phyloP scores from a whole-genome alignment of 2,113 vertebrate species.

The Rhinoderma darwinii region DNA sequence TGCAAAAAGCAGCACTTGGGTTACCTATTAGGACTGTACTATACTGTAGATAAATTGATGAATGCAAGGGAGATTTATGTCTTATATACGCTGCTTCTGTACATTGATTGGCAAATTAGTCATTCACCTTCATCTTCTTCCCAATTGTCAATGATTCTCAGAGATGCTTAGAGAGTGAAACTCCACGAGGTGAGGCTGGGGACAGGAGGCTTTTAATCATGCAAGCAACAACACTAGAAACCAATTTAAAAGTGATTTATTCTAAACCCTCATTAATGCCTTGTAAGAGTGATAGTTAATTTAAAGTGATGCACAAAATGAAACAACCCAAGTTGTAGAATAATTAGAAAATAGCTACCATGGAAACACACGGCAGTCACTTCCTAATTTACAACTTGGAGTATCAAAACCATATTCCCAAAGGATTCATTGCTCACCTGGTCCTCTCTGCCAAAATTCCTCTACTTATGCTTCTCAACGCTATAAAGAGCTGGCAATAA shows the following conservation, averaged over 20 bases:
- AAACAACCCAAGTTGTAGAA: constrained; percentile 44
- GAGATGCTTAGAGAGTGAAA: constrained; percentile 35
- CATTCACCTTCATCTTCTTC: constrained; percentile 24
- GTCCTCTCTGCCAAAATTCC: constrained; percentile 14
- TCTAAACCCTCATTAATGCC: constrained; percentile 53
- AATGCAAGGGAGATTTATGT: constrained; percentile 50
- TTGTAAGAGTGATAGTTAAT: constrained; percentile 55
- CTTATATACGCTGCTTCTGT: constrained; percentile 40
- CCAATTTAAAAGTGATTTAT: constrained; percentile 61
- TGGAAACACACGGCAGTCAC: constrained; percentile 9
- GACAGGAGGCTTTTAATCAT: constrained; percentile 56
- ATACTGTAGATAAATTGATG: constrained; percentile 41
- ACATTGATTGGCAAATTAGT: constrained; percentile 58
- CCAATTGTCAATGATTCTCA: constrained; percentile 7
- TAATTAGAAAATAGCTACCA: constrained; percentile 45
- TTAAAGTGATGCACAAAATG: constrained; percentile 50
- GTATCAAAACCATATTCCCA: constrained; percentile 46
- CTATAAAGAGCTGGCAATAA: not conserved
- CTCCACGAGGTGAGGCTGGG: constrained; percentile 37
- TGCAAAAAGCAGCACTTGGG: constrained; percentile 25
- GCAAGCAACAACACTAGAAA: constrained; percentile 42
- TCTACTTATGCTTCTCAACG: not conserved
- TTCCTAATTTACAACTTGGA: constrained; percentile 26
- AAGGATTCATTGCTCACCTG: constrained; percentile 21
- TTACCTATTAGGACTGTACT: constrained; percentile 44